Evolutionary conservation across 1,140 invertebrate species (phyloP).

Genomic region (Ceratitis capitata): DNA sequence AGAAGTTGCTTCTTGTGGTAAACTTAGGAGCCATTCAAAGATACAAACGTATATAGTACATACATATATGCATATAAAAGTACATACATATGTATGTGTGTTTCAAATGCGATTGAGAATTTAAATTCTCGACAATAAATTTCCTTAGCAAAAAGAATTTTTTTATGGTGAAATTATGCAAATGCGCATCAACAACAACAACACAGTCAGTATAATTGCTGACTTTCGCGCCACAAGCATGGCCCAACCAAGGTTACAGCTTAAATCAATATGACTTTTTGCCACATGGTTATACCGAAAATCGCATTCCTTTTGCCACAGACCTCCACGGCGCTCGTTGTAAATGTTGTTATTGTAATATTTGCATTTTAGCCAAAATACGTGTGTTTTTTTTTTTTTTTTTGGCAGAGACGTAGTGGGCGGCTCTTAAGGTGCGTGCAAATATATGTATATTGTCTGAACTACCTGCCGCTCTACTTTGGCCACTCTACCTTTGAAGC

Average conservation of each 20-base stretch:
- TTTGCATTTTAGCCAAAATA: constrained; percentile 26
- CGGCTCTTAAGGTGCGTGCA: background rate
- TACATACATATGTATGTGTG: background rate
- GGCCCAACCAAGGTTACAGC: background rate
- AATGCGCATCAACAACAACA: background rate
- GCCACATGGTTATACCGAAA: background rate
- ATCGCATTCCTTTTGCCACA: background rate
- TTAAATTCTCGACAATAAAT: background rate
- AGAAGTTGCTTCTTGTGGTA: background rate
- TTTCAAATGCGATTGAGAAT: background rate
- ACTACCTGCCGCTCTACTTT: background rate
- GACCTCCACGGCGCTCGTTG: background rate
- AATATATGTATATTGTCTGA: background rate
- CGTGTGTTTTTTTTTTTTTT: no score
- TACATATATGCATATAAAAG: background rate
- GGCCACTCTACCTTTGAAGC: background rate
- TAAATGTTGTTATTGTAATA: constrained; percentile 35
- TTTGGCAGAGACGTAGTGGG: background rate
- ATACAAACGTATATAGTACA: no score
- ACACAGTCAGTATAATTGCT: background rate
- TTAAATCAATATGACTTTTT: background rate
- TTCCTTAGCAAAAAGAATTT: background rate
- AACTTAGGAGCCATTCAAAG: no score
- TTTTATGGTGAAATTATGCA: constrained; percentile 25
- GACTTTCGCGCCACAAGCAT: background rate